These are phyloP conservation scores for Amphipyra tragopoginis DNA, from an alignment of 2,888 invertebrate species.

Conservation along the genomic window DNA sequence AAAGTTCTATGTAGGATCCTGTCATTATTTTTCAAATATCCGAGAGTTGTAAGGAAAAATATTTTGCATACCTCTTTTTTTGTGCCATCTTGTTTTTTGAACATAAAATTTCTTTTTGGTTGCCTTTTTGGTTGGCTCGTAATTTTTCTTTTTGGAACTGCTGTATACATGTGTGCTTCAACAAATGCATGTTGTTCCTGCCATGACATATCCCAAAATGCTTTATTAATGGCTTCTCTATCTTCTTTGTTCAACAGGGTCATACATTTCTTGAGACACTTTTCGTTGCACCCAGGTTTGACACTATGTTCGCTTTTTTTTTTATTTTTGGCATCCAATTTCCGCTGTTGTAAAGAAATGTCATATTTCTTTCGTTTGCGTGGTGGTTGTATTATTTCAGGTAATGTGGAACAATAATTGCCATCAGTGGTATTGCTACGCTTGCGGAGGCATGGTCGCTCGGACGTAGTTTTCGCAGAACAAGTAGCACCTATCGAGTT, in stretches of 20 bases:
- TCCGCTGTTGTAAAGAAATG: constrained; percentile 9
- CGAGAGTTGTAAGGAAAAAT: constrained; percentile 43
- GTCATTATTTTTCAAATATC: constrained; percentile 41
- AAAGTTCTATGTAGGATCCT: constrained; percentile 30
- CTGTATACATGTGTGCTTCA: constrained; percentile 30
- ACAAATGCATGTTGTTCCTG: constrained; percentile 8
- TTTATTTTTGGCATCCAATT: constrained; percentile 14
- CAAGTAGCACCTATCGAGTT: no score
- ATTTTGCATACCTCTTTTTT: constrained; percentile 35
- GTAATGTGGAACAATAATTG: no score
- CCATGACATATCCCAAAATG: constrained; percentile 16
- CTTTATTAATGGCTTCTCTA: constrained; percentile 23
- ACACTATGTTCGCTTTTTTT: constrained; percentile 16
- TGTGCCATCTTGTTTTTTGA: constrained; percentile 35
- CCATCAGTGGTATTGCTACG: constrained; percentile 8
- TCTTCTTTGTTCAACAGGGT: constrained; percentile 10
- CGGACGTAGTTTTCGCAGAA: no score
- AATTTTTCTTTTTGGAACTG: constrained; percentile 43
- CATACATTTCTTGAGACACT: constrained; percentile 22
- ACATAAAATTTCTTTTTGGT: constrained; percentile 37
- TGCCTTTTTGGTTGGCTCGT: constrained; percentile 38
- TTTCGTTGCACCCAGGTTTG: constrained; percentile 22
- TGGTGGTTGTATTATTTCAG: constrained; percentile 9
- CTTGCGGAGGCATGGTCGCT: constrained; percentile 10
- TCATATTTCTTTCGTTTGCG: constrained; percentile 13